These are phyloP conservation scores for Helogale parvula DNA, from an alignment of 2,113 vertebrate genomes.

Conservation along the genomic window DNA sequence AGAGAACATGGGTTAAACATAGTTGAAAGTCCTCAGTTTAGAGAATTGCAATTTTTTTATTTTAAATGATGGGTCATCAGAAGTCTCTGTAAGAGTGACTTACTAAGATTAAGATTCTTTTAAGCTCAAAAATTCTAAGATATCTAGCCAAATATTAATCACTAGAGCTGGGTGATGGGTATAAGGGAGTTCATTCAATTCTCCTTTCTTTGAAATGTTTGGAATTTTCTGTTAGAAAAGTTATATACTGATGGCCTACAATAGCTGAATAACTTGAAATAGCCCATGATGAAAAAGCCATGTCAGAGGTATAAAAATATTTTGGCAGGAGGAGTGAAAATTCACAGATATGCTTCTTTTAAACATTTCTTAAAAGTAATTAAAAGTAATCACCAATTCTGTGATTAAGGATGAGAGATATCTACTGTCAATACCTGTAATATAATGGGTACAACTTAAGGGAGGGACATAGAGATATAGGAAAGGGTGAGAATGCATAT, in stretches of 20 bases:
- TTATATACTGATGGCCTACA: not conserved
- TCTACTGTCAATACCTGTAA: not conserved
- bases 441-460: not conserved
- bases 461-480: not conserved
- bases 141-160: not conserved
- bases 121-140: not conserved
- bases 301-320: not conserved
- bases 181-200: not conserved
- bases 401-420: not conserved
- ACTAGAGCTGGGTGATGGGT: not conserved
- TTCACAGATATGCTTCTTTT: not conserved
- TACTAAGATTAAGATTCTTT: not conserved
- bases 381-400: not conserved
- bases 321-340: not conserved
- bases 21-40: not conserved
- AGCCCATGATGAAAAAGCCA: not conserved
- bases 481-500: not conserved
- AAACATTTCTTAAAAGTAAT: not conserved
- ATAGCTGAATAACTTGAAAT: not conserved
- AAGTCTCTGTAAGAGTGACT: not conserved
- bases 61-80: not conserved
- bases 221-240: constrained; percentile 10
- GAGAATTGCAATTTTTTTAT: constrained; percentile 1
- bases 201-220: not conserved
- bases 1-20: not conserved